These are phyloP conservation scores for Phaonia tiefii DNA, from an alignment of 2,888 invertebrate species.

Conservation along the genomic window DNA sequence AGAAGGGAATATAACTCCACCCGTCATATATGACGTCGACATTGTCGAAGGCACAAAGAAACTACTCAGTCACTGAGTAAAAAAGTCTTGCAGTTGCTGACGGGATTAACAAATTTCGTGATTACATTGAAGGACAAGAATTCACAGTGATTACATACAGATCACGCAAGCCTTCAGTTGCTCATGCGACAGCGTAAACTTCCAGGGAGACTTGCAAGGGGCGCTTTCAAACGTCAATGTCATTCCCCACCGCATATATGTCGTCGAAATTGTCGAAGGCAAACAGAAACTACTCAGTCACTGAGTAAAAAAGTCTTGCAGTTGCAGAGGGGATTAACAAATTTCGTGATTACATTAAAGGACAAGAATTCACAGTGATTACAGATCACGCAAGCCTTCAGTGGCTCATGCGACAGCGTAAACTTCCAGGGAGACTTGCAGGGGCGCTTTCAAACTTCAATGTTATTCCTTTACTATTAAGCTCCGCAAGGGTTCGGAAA, in stretches of 20 bases:
- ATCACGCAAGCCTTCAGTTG: conserved; percentile 36
- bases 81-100: conserved; percentile 61
- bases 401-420: conserved; percentile 27
- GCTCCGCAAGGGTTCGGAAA: conserved; percentile 27
- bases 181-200: conserved; percentile 34
- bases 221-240: too few relatives aligned
- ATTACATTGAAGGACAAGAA: conserved; percentile 45
- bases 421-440: conserved; percentile 67
- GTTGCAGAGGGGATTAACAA: conserved; percentile 25
- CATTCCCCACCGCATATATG: conserved; percentile 46
- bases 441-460: conserved; percentile 39
- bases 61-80: conserved; percentile 54
- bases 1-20: conserved; percentile 41
- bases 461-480: conserved; percentile 19
- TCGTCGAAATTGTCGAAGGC: conserved; percentile 45
- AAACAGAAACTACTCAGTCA: conserved; percentile 51
- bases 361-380: neutral
- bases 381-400: conserved; percentile 17
- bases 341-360: conserved; percentile 30
- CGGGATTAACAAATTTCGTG: conserved; percentile 52
- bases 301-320: conserved; percentile 41
- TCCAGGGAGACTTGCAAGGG: conserved; percentile 27
- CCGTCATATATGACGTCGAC: conserved; percentile 53
- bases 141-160: conserved; percentile 38
- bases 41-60: conserved; percentile 51